Evolutionary conservation across 2,113 vertebrate genomes (phyloP).

Genomic region (Heterocephalus glaber): DNA sequence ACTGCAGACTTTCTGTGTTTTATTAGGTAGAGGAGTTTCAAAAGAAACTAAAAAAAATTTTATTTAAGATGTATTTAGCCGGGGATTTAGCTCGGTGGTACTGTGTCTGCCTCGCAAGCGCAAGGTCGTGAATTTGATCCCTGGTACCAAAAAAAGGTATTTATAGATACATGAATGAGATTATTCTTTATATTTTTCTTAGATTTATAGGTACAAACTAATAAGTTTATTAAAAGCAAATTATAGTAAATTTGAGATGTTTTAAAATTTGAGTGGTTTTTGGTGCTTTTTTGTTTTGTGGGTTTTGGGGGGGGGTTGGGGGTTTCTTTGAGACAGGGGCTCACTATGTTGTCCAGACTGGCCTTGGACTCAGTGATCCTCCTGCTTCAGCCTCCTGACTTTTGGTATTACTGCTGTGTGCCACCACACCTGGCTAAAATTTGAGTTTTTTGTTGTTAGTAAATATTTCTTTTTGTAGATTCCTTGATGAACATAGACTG

Average conservation of each 20-base stretch:
- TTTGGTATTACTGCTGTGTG: neutral
- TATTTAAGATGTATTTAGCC: neutral
- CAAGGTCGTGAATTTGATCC: too few relatives aligned
- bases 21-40: neutral
- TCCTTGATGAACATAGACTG: neutral
- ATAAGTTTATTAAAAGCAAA: neutral
- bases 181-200: constrained; percentile 17
- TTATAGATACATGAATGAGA: neutral
- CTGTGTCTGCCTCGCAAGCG: too few relatives aligned
- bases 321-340: neutral
- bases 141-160: too few relatives aligned
- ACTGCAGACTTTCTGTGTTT: neutral
- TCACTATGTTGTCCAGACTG: neutral
- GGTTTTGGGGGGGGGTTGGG: too few relatives aligned
- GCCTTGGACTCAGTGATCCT: neutral
- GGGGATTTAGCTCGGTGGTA: too few relatives aligned
- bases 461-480: neutral
- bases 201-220: neutral
- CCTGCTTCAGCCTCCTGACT: neutral
- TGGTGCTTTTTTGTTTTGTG: neutral
- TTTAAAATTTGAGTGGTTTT: neutral
- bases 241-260: constrained; percentile 16
- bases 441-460: neutral
- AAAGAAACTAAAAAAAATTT: neutral
- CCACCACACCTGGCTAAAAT: neutral